phyloP scores from a whole-genome alignment of 2,113 vertebrate genomes.

The Theropithecus gelada region DNA sequence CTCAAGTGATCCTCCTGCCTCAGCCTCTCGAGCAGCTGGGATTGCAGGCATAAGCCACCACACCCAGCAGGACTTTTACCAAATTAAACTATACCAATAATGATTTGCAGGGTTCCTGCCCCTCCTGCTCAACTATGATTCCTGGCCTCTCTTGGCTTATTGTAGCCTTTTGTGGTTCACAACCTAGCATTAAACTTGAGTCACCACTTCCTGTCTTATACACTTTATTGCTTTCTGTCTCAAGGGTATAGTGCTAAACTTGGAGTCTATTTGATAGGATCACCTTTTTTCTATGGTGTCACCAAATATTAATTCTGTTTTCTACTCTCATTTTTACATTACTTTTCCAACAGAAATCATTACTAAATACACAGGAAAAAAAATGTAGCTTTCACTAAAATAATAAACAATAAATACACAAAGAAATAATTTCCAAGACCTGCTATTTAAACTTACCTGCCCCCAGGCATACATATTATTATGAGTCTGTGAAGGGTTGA shows the following conservation, averaged over 20 bases:
- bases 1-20: neutral
- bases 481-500: slow-evolving; percentile 98
- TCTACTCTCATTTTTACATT: slow-evolving; percentile 40
- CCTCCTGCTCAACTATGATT: neutral
- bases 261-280: slow-evolving; percentile 15
- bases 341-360: slow-evolving; percentile 50
- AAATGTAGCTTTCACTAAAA: slow-evolving; percentile 47
- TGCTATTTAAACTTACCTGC: slow-evolving; percentile 88
- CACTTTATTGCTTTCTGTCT: slow-evolving; percentile 19
- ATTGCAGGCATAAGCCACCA: neutral
- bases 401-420: slow-evolving; percentile 31
- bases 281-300: neutral
- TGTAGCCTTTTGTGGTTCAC: neutral
- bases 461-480: slow-evolving; percentile 99
- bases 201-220: neutral
- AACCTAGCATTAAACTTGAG: neutral
- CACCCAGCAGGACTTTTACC: neutral
- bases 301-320: slow-evolving; percentile 60
- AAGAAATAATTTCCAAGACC: slow-evolving; percentile 40
- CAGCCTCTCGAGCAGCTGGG: neutral
- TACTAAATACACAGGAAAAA: slow-evolving; percentile 1
- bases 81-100: slow-evolving; percentile 13
- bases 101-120: neutral
- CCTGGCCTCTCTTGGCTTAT: neutral
- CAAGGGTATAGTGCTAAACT: neutral